These are phyloP conservation scores for Gallinago stenura DNA, from an alignment of 2,797 vertebrate genomes.

Conservation along the genomic window DNA sequence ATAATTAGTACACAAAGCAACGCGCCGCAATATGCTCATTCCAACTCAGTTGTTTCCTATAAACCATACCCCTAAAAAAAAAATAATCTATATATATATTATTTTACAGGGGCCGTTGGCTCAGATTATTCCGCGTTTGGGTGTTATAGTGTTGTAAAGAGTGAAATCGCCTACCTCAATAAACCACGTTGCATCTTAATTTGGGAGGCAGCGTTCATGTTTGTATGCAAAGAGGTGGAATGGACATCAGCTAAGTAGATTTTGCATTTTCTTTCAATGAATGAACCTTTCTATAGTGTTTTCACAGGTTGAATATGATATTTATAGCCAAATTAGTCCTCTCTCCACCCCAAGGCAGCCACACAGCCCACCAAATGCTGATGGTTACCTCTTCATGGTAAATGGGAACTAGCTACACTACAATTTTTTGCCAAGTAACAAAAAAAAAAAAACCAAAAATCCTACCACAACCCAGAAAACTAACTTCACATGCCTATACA, in stretches of 20 bases:
- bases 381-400: not conserved
- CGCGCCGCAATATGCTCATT: slow-evolving; percentile 18
- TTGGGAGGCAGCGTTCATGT: not conserved
- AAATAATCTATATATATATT: not conserved
- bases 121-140: not conserved
- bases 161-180: not conserved
- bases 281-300: not conserved
- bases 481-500: not conserved
- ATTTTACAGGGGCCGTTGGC: not conserved
- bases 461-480: not conserved
- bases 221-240: not conserved
- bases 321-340: not conserved
- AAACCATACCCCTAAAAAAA: not conserved
- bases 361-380: not conserved
- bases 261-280: not conserved
- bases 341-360: not conserved
- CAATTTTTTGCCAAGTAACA: not conserved
- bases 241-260: not conserved
- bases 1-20: slow-evolving; percentile 70
- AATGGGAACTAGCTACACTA: not conserved
- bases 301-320: not conserved
- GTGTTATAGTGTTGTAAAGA: not conserved
- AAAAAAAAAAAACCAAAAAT: not conserved
- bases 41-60: slow-evolving; percentile 1
- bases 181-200: not conserved